Evolutionary conservation across 2,113 vertebrate species (phyloP).

Genomic region (Centropristis striata): DNA sequence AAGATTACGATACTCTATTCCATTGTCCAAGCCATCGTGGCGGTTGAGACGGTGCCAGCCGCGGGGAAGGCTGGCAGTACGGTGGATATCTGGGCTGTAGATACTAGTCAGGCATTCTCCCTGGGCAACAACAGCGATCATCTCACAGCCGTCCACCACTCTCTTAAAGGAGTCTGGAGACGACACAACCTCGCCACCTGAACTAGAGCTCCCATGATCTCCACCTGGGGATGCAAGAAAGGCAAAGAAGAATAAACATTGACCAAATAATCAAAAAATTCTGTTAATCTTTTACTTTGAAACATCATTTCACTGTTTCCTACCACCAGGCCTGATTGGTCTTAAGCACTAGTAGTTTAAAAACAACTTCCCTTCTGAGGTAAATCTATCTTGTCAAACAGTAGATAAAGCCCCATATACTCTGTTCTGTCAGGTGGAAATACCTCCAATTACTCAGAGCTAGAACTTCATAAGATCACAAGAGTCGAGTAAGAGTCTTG

Average conservation of each 20-base stretch:
- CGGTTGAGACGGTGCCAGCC: constrained; percentile 86
- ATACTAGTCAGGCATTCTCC: constrained; percentile 80
- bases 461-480: neutral
- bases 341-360: no score
- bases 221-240: constrained; percentile 40
- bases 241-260: neutral
- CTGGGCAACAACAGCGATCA: constrained; percentile 69
- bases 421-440: neutral
- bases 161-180: constrained; percentile 89
- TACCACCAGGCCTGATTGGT: constrained; percentile 16
- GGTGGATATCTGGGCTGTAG: constrained; percentile 84
- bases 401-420: neutral
- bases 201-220: constrained; percentile 85
- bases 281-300: neutral
- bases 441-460: neutral
- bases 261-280: neutral
- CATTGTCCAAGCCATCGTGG: constrained; percentile 86
- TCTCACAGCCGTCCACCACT: constrained; percentile 94
- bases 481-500: no score
- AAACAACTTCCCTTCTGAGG: neutral
- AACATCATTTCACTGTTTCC: neutral
- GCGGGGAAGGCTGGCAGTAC: constrained; percentile 89
- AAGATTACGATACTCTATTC: constrained; percentile 76
- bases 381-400: neutral
- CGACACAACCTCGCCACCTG: constrained; percentile 82